phyloP scores from a whole-genome alignment of 1,140 invertebrate species.

The Nymphalis io region DNA sequence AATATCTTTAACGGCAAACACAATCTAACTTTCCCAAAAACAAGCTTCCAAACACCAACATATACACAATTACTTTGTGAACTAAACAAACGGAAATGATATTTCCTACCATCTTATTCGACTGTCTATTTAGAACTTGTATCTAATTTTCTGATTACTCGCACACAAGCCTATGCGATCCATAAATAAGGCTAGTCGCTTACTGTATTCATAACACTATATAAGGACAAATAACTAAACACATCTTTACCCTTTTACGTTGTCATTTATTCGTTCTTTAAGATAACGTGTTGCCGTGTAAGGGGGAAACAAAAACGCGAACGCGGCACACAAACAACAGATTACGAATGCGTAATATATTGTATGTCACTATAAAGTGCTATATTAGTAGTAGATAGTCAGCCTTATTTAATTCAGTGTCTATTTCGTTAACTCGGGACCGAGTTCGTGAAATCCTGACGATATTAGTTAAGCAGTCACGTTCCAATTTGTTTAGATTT shows the following conservation, averaged over 20 bases:
- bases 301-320: not conserved
- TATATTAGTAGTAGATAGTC: not conserved
- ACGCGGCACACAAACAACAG: not conserved
- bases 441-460: not conserved
- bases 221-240: slow-evolving; percentile 1
- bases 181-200: not conserved
- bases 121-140: slow-evolving; percentile 21
- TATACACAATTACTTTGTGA: slow-evolving; percentile 11
- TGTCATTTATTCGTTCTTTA: slow-evolving; percentile 1
- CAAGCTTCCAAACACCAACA: not conserved
- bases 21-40: slow-evolving; percentile 14
- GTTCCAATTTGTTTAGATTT: not conserved
- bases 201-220: slow-evolving; percentile 1
- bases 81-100: slow-evolving; percentile 13
- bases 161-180: not conserved
- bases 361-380: not conserved
- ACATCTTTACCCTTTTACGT: slow-evolving; percentile 7
- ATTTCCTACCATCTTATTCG: slow-evolving; percentile 19
- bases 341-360: not conserved
- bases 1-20: slow-evolving; percentile 1
- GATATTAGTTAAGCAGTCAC: slow-evolving; percentile 5
- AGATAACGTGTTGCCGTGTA: slow-evolving; percentile 2
- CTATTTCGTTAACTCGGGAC: not conserved
- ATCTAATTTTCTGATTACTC: slow-evolving; percentile 19
- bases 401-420: not conserved